Conservation (phyloP, 2,888 invertebrate genomes). For the Pyrgus malvae region DNA sequence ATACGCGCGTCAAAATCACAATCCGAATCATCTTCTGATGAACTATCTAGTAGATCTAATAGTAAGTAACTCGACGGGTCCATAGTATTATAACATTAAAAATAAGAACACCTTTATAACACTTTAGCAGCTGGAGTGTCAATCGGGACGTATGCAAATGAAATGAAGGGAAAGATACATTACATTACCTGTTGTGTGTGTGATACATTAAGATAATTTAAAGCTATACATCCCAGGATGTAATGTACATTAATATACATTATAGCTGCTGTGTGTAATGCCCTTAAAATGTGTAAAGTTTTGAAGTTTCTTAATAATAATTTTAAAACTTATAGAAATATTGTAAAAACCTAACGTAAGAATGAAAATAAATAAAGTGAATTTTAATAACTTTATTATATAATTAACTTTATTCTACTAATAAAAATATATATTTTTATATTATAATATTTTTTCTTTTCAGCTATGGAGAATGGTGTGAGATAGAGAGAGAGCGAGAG, state of each 20-base stretch:
- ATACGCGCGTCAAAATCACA: background rate
- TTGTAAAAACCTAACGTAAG: too few species aligned
- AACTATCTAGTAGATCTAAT: background rate
- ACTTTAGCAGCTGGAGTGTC: background rate
- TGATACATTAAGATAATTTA: background rate
- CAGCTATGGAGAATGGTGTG: too few species aligned
- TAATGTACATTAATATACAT: background rate
- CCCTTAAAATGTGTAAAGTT: too few species aligned
- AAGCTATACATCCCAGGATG: background rate
- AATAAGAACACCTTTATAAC: background rate
- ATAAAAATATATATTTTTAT: too few species aligned
- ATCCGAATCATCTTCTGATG: background rate
- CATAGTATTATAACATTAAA: background rate
- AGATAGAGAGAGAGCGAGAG: too few species aligned
- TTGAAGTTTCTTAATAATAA: too few species aligned
- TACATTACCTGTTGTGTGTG: background rate
- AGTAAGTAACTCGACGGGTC: background rate
- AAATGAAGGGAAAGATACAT: background rate
- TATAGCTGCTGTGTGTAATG: background rate
- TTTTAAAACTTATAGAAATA: too few species aligned
- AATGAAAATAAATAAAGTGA: too few species aligned
- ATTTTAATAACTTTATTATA: too few species aligned
- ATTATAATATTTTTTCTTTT: too few species aligned
- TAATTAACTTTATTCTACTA: too few species aligned
- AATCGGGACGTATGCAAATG: background rate